A percentile compares a stretch with the other conserved stretches of the same genome.
These are phyloP conservation scores for Synanceia verrucosa DNA, from an alignment of 2,797 vertebrate genomes.

Conservation along the genomic window DNA sequence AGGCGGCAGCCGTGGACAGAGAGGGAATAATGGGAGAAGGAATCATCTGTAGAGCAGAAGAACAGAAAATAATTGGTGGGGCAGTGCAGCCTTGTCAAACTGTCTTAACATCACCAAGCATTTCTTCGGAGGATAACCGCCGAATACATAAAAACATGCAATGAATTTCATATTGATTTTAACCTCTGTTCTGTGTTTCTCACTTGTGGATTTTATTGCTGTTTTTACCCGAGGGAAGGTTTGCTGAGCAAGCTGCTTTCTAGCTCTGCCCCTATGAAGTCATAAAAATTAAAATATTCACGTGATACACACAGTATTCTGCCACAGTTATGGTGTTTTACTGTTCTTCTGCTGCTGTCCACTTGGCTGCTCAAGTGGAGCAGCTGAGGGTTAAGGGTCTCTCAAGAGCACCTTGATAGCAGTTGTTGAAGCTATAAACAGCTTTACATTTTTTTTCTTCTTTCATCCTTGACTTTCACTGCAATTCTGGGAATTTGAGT, in stretches of 20 bases:
- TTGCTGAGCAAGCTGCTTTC: background rate
- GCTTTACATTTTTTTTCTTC: background rate
- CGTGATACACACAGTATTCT: slow-evolving; percentile 16
- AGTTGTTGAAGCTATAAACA: slow-evolving; percentile 35
- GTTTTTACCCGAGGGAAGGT: background rate
- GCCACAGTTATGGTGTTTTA: slow-evolving; percentile 32
- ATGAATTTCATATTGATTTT: slow-evolving; percentile 6
- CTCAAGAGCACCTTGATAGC: slow-evolving; percentile 57
- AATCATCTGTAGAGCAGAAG: slow-evolving; percentile 85
- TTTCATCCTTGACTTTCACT: slow-evolving; percentile 1
- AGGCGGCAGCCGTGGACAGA: slow-evolving; percentile 96
- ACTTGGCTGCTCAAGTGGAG: slow-evolving; percentile 47
- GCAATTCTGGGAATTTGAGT: slow-evolving; percentile 1
- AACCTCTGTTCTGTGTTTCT: background rate
- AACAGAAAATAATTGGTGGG: slow-evolving; percentile 26
- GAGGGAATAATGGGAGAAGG: slow-evolving; percentile 95
- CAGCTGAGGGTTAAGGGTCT: slow-evolving; percentile 41
- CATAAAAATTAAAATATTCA: slow-evolving; percentile 12
- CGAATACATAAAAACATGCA: background rate
- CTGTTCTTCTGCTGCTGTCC: slow-evolving; percentile 25
- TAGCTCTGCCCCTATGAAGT: background rate
- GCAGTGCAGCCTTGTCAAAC: slow-evolving; percentile 10
- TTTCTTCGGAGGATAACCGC: slow-evolving; percentile 10
- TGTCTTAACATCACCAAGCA: background rate
- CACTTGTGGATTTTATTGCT: background rate